Conservation (phyloP, 2,888 invertebrate genomes). For the Apodemia mormo region DNA sequence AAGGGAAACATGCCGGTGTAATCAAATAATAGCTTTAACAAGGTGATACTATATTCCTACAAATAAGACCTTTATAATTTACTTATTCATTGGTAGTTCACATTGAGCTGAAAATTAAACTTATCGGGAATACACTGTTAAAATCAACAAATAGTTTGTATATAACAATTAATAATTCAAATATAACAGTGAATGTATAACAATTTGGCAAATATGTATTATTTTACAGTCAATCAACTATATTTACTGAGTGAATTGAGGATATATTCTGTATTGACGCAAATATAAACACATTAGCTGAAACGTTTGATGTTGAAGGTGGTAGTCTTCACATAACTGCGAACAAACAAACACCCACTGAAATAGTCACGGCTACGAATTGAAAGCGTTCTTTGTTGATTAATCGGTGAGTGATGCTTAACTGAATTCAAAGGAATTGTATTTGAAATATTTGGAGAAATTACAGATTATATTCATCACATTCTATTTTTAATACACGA, state of each 20-base stretch:
- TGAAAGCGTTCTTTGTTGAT: slow-evolving; percentile 31
- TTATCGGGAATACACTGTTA: no score
- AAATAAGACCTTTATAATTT: no score
- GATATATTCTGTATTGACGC: slow-evolving; percentile 27
- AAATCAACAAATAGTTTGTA: not conserved
- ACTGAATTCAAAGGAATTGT: slow-evolving; percentile 7
- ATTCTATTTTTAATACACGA: not conserved
- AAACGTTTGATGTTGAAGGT: slow-evolving; percentile 59
- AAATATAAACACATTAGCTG: slow-evolving; percentile 65
- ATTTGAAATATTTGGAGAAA: not conserved
- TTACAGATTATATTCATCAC: not conserved
- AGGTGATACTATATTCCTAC: no score
- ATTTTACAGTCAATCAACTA: slow-evolving; percentile 4
- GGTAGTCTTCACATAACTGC: slow-evolving; percentile 53
- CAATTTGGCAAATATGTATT: not conserved
- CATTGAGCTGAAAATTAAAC: no score
- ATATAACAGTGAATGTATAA: not conserved
- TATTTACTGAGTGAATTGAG: not conserved
- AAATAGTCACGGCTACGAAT: slow-evolving; percentile 40
- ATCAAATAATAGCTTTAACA: no score
- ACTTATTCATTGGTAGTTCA: no score
- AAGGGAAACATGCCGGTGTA: no score
- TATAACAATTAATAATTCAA: not conserved
- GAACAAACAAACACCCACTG: slow-evolving; percentile 59
- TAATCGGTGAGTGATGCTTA: slow-evolving; percentile 15